Conservation (phyloP, 1,140 invertebrate species). For the Anadara kagoshimensis region DNA sequence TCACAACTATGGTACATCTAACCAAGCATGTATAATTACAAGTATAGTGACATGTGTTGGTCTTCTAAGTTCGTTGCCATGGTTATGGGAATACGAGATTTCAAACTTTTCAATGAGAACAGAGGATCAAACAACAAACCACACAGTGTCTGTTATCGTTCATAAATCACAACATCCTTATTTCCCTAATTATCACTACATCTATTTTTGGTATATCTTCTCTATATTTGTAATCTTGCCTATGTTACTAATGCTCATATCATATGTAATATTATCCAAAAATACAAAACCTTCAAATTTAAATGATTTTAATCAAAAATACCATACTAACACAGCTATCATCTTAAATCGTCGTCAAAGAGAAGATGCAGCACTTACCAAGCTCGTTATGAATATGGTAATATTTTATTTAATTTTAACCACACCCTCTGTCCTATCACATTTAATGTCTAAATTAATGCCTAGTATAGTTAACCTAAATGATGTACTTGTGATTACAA, state of each 20-base stretch:
- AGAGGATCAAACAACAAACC: slow-evolving; percentile 43
- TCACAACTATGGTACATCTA: slow-evolving; percentile 55
- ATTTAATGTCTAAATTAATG: slow-evolving; percentile 40
- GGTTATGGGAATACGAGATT: slow-evolving; percentile 68
- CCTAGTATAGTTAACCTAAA: slow-evolving; percentile 33
- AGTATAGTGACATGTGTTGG: slow-evolving; percentile 64
- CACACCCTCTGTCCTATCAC: slow-evolving; percentile 56
- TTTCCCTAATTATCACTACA: slow-evolving; percentile 50
- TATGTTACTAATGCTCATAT: slow-evolving; percentile 55
- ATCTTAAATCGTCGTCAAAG: slow-evolving; percentile 59
- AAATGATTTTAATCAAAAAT: slow-evolving; percentile 42
- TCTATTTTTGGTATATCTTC: slow-evolving; percentile 70
- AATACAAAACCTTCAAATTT: slow-evolving; percentile 52
- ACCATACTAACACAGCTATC: slow-evolving; percentile 47
- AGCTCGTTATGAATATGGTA: slow-evolving; percentile 60
- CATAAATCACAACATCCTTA: slow-evolving; percentile 33
- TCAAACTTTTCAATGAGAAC: background rate
- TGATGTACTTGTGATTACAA: slow-evolving; percentile 50
- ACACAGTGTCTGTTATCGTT: slow-evolving; percentile 31
- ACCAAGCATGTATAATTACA: slow-evolving; percentile 61
- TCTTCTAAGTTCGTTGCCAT: slow-evolving; percentile 65
- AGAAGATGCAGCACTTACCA: slow-evolving; percentile 61
- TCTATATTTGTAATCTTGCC: slow-evolving; percentile 66
- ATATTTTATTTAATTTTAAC: slow-evolving; percentile 63
- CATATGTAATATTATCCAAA: slow-evolving; percentile 49